Conservation (phyloP, 2,888 invertebrate genomes). For the Dugesia japonica region DNA sequence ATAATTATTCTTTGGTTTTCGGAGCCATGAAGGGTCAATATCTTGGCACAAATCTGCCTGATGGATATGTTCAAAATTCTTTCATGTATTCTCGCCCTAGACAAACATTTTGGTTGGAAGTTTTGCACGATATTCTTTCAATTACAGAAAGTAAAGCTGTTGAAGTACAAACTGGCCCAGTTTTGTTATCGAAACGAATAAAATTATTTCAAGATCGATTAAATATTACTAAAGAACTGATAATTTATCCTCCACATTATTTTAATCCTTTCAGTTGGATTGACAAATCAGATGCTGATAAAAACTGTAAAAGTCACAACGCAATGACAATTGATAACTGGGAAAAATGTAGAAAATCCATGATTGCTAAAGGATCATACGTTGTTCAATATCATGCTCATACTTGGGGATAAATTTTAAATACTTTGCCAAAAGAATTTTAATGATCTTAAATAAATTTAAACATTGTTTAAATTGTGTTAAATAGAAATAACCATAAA, state of each 20-base stretch:
- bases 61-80: not conserved
- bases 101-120: not conserved
- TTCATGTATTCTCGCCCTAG: not conserved
- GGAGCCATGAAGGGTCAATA: not conserved
- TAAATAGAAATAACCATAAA: no score
- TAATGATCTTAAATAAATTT: no score
- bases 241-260: not conserved
- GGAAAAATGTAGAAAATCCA: not conserved
- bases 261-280: conserved; percentile 1
- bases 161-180: not conserved
- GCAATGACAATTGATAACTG: not conserved
- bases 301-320: not conserved
- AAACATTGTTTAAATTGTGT: no score
- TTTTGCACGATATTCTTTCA: not conserved
- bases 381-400: conserved; percentile 15
- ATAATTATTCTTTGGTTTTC: not conserved
- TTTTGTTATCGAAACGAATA: not conserved
- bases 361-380: not conserved
- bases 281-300: not conserved
- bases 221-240: not conserved
- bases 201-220: not conserved
- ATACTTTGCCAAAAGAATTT: no score
- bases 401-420: not conserved
- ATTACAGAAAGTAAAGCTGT: not conserved
- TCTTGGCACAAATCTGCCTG: not conserved